Conservation (phyloP, 1,140 invertebrate genomes). For the Drosophila equinoxialis region DNA sequence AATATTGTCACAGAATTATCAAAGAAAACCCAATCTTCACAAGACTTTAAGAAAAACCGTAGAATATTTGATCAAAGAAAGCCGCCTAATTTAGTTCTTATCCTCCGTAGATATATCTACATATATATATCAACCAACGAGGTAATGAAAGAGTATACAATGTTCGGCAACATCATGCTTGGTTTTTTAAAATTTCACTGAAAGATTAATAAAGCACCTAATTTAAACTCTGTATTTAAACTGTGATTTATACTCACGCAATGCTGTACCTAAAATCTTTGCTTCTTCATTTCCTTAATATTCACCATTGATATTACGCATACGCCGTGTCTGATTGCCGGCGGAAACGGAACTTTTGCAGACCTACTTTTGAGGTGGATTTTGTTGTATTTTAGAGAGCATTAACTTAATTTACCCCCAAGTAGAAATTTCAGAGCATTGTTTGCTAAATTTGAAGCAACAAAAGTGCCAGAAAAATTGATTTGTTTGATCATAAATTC, state of each 20-base stretch:
- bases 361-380: constrained; percentile 16
- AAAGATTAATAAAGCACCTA: constrained; percentile 64
- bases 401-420: constrained; percentile 36
- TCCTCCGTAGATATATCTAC: too few relatives aligned
- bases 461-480: constrained; percentile 12
- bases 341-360: constrained; percentile 32
- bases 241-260: constrained; percentile 48
- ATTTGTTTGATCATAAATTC: constrained; percentile 26
- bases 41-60: too few relatives aligned
- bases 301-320: constrained; percentile 47
- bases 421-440: constrained; percentile 39
- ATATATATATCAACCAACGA: too few relatives aligned
- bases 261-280: constrained; percentile 32
- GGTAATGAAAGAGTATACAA: not conserved
- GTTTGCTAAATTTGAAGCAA: constrained; percentile 1
- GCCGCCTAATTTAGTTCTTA: too few relatives aligned
- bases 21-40: too few relatives aligned
- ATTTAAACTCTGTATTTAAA: constrained; percentile 31
- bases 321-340: constrained; percentile 47
- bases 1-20: not conserved
- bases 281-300: constrained; percentile 53
- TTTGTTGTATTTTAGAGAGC: constrained; percentile 29
- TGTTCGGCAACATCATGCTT: not conserved
- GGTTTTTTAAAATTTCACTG: constrained; percentile 59
- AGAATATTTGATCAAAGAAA: too few relatives aligned